These are phyloP conservation scores for Chrysodeixis includens DNA, from an alignment of 2,888 invertebrate genomes.

Conservation along the genomic window DNA sequence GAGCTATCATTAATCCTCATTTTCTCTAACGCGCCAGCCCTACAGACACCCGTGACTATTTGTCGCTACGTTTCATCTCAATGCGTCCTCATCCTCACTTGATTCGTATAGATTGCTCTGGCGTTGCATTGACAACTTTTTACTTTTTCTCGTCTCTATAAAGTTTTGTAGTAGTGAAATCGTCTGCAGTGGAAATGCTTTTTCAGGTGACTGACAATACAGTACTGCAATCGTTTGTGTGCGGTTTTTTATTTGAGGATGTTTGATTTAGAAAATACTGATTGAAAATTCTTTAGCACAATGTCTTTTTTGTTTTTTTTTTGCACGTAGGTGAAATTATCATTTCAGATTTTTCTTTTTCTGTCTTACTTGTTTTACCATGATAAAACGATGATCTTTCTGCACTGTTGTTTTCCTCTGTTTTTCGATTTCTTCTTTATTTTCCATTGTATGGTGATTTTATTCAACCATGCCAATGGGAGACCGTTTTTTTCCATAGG, in stretches of 20 bases:
- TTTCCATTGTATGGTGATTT: too few relatives aligned
- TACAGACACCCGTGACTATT: constrained; percentile 36
- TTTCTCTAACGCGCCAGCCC: constrained; percentile 18
- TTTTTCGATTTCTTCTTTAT: too few relatives aligned
- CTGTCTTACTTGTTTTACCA: too few relatives aligned
- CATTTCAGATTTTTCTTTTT: too few relatives aligned
- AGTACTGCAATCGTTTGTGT: not conserved
- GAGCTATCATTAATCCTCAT: not conserved
- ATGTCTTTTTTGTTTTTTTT: too few relatives aligned
- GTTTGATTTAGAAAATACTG: not conserved
- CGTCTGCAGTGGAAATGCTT: not conserved
- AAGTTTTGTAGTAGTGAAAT: not conserved
- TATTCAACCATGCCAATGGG: too few relatives aligned
- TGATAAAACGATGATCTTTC: too few relatives aligned
- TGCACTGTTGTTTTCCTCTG: too few relatives aligned
- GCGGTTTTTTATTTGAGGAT: not conserved
- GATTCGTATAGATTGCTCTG: constrained; percentile 36
- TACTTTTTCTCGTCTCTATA: constrained; percentile 8
- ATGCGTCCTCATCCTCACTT: constrained; percentile 44
- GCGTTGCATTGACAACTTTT: constrained; percentile 9
- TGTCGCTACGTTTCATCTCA: constrained; percentile 45
- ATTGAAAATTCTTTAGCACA: too few relatives aligned
- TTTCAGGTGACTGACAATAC: not conserved
- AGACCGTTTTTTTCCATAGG: too few relatives aligned
- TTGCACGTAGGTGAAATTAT: too few relatives aligned